Conservation (phyloP, 2,113 vertebrate genomes). For the Ia io region DNA sequence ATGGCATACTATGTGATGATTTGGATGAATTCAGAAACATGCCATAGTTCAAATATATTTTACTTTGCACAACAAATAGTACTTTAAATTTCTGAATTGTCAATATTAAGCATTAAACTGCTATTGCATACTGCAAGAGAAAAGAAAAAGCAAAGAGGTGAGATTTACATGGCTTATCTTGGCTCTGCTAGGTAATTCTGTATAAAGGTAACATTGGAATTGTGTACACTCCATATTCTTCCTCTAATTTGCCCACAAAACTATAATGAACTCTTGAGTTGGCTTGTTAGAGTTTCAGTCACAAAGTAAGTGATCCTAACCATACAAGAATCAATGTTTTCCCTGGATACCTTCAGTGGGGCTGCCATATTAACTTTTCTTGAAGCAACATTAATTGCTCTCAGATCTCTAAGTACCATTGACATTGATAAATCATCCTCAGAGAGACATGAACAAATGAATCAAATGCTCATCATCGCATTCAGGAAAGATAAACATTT, state of each 20-base stretch:
- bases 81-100: conserved; percentile 27
- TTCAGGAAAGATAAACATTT: conserved; percentile 56
- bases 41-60: conserved; percentile 60
- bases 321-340: conserved; percentile 63
- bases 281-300: conserved; percentile 42
- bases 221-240: not conserved
- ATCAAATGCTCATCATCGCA: conserved; percentile 29
- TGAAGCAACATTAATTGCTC: conserved; percentile 75
- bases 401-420: conserved; percentile 65
- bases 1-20: conserved; percentile 51
- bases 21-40: conserved; percentile 73
- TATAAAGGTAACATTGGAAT: conserved; percentile 6
- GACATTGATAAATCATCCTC: conserved; percentile 67
- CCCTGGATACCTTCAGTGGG: conserved; percentile 65
- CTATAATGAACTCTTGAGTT: conserved; percentile 7
- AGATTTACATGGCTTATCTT: not conserved
- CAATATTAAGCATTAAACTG: conserved; percentile 19
- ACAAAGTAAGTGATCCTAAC: conserved; percentile 62
- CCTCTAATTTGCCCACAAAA: conserved; percentile 48
- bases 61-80: conserved; percentile 55
- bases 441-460: conserved; percentile 67
- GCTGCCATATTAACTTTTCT: conserved; percentile 65
- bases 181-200: not conserved
- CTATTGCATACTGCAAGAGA: not conserved
- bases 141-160: not conserved